Conservation (phyloP, 2,113 vertebrate genomes). For the Rhinolophus sinicus region DNA sequence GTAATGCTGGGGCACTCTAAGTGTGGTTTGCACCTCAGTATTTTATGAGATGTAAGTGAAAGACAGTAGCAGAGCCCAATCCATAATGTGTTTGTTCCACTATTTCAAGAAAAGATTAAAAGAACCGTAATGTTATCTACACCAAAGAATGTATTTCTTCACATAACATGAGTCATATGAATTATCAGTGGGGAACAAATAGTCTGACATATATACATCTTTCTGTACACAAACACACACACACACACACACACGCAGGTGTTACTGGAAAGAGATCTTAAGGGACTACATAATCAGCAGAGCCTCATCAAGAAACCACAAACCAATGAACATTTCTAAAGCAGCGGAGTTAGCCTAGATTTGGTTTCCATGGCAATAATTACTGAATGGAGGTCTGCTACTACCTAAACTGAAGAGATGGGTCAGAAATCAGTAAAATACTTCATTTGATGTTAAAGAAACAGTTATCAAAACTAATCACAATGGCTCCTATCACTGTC, state of each 20-base stretch:
- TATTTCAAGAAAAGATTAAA: slow-evolving; percentile 66
- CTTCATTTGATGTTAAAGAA: slow-evolving; percentile 20
- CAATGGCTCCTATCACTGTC: neutral
- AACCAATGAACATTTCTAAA: slow-evolving; percentile 44
- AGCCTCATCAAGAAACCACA: slow-evolving; percentile 55
- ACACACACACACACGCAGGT: neutral
- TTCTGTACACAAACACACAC: neutral
- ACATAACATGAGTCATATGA: slow-evolving; percentile 79
- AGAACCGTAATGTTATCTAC: slow-evolving; percentile 59
- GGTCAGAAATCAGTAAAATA: slow-evolving; percentile 65
- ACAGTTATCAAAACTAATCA: slow-evolving; percentile 50
- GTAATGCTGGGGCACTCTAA: slow-evolving; percentile 40
- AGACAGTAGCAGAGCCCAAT: slow-evolving; percentile 73
- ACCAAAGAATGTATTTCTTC: slow-evolving; percentile 69
- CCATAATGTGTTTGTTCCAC: neutral
- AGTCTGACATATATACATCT: neutral
- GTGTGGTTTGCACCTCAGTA: slow-evolving; percentile 59
- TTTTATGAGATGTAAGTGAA: slow-evolving; percentile 70
- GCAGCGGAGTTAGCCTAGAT: slow-evolving; percentile 49
- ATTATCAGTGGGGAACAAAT: neutral
- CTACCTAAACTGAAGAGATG: slow-evolving; percentile 32
- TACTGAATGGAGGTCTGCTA: slow-evolving; percentile 24
- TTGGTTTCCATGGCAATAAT: slow-evolving; percentile 78
- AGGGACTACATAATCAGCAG: neutral
- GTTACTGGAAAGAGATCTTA: slow-evolving; percentile 12